Evolutionary conservation across 2,888 invertebrate genomes (phyloP).

Genomic region (Lasioglossum vierecki): DNA sequence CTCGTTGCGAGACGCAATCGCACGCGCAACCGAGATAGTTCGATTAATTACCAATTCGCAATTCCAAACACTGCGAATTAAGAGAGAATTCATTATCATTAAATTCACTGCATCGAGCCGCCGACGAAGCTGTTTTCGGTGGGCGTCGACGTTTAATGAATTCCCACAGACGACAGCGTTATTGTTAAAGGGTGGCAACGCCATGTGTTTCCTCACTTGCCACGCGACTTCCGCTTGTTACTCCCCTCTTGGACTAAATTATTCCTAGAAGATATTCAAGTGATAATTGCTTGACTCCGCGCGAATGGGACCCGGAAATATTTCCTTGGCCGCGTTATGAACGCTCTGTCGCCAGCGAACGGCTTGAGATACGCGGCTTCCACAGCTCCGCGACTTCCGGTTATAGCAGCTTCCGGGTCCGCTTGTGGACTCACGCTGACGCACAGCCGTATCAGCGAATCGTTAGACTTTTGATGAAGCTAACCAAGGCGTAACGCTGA

Average conservation of each 20-base stretch:
- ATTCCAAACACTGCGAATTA: not conserved
- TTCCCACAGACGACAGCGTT: not conserved
- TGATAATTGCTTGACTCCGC: not conserved
- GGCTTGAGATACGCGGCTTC: conserved; percentile 24
- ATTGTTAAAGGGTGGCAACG: not conserved
- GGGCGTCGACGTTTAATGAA: not conserved
- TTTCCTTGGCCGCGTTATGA: conserved; percentile 27
- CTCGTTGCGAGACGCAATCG: not conserved
- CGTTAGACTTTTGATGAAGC: conserved; percentile 2
- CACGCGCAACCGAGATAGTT: not conserved
- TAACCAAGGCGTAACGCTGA: not conserved
- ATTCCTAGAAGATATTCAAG: not conserved
- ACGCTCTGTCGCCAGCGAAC: not conserved
- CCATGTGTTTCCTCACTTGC: not conserved
- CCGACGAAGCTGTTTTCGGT: not conserved
- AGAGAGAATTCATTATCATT: not conserved
- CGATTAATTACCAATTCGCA: conserved; percentile 2
- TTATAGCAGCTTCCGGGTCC: not conserved
- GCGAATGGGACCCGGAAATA: conserved; percentile 11
- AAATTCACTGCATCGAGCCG: not conserved
- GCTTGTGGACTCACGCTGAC: not conserved
- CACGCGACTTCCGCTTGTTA: conserved; percentile 2
- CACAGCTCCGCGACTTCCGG: conserved; percentile 15
- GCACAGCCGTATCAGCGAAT: conserved; percentile 10
- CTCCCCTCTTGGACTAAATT: not conserved